Percentiles rank a stretch among this genome's conserved stretches.
phyloP scores from a whole-genome alignment of 2,797 vertebrate species.

The Amblyraja radiata region DNA sequence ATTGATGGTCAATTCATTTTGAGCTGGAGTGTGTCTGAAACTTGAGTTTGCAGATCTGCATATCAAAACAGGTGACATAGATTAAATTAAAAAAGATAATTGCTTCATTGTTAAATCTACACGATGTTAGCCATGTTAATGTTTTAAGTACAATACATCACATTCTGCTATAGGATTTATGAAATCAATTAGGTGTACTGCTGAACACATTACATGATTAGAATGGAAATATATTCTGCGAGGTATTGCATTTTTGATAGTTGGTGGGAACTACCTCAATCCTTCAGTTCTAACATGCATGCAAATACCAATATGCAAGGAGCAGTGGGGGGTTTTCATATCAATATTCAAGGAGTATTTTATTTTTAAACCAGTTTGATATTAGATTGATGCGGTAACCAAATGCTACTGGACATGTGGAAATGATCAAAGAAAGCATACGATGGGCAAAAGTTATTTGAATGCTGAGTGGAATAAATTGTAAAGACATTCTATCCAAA shows the following conservation, averaged over 20 bases:
- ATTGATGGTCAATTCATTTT: not conserved
- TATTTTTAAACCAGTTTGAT: not conserved
- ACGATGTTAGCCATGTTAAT: not conserved
- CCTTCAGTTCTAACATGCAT: not conserved
- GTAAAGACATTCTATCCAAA: not conserved
- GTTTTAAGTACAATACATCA: not conserved
- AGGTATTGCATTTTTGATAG: not conserved
- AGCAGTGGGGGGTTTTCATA: not conserved
- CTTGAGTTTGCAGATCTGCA: not conserved
- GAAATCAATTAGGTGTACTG: not conserved
- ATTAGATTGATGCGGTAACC: not conserved
- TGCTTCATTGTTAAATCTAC: not conserved
- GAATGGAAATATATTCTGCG: not conserved
- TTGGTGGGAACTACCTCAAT: not conserved
- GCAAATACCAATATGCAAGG: not conserved
- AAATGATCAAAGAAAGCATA: not conserved
- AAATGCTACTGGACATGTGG: not conserved
- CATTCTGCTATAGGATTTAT: slow-evolving; percentile 6
- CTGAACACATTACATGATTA: not conserved
- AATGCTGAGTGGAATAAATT: not conserved
- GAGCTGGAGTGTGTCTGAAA: not conserved
- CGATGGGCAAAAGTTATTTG: not conserved
- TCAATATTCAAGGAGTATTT: not conserved
- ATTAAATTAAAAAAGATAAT: not conserved
- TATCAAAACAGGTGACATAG: not conserved